These are phyloP conservation scores for Labeo calbasu DNA, from an alignment of 2,797 vertebrate genomes.

Conservation along the genomic window DNA sequence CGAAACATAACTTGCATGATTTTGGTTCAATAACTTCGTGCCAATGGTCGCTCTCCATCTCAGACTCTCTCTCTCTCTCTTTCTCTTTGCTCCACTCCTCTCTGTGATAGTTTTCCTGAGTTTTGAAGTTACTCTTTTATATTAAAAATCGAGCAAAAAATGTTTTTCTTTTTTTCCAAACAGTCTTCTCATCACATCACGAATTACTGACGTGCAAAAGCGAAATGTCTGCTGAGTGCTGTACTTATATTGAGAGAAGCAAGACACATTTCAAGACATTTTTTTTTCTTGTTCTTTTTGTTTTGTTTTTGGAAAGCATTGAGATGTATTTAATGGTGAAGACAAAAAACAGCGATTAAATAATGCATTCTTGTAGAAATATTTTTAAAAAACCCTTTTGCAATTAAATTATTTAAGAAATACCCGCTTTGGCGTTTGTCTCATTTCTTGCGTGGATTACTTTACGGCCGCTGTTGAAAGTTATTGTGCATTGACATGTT, in stretches of 20 bases:
- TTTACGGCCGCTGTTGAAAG: conserved; percentile 31
- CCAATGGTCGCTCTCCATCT: conserved; percentile 57
- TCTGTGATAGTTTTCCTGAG: conserved; percentile 45
- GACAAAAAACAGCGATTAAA: conserved; percentile 70
- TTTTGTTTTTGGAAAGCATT: conserved; percentile 69
- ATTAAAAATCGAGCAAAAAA: conserved; percentile 64
- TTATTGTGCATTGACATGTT: background rate
- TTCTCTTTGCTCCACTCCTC: conserved; percentile 42
- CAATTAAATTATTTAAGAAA: conserved; percentile 94
- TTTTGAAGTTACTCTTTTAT: conserved; percentile 65
- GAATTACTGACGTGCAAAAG: conserved; percentile 61
- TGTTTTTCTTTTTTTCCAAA: conserved; percentile 60
- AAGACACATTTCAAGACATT: conserved; percentile 65
- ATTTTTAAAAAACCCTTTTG: conserved; percentile 89
- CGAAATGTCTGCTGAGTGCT: conserved; percentile 66
- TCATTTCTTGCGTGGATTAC: conserved; percentile 64
- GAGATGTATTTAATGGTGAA: conserved; percentile 79
- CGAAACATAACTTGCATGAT: conserved; percentile 61
- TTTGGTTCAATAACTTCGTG: conserved; percentile 60
- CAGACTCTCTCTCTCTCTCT: conserved; percentile 13
- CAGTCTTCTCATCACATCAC: conserved; percentile 69
- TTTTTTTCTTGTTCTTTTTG: conserved; percentile 32
- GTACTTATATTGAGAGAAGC: conserved; percentile 70
- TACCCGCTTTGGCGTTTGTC: conserved; percentile 65
- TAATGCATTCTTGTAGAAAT: conserved; percentile 87